Evolutionary conservation across 1,140 invertebrate genomes (phyloP), one percentile per base, ranked within the genome.

Genomic region (Orius insidiosus): DNA sequence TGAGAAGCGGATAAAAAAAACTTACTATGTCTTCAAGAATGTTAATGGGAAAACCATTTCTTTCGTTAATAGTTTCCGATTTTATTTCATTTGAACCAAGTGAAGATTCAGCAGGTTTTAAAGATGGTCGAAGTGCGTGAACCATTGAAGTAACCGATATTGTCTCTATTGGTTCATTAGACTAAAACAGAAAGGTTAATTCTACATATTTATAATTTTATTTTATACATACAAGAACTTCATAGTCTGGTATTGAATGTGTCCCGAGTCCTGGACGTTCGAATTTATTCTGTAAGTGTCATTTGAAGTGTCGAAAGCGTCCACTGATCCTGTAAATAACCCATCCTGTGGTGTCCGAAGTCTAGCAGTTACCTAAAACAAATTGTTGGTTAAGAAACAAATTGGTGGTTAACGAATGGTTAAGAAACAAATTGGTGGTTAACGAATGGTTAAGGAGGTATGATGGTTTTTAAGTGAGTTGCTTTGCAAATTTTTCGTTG

Each of bases 261-360:
- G 92, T 95, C 4, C 93, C 93, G 19, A 98, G 67, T 9, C 89
- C 90, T 35, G 76, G 74, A 48, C 90, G 70, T 61, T 98, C 93
- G 68, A 98, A 98, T 86, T 90, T 46, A 98, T 88, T 56, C 95
- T 72, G 60, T 98, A 98, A n/a, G 87, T 90, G 59, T 93, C 92
- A 59, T 93, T 90, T 3, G 88, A 82, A 1, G 90, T 93, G 60
- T 97, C 90, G n/a, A 97, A 81, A 32, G 92, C 95, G 66, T 97
- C 93, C 51, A 98, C 89, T 34, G 78, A 85, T 5, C 94, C 95
- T 45, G 85, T 92, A 58, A 96, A 98, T 18, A 98, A 69, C 10
- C 95, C 94, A 71, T 98, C 93, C 66, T 97, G 90, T 5, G 93
- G 92, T 60, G 79, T 79, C 39, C 92, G 69, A 53, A 98, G 62